phyloP scores from a whole-genome alignment of 2,888 invertebrate genomes.

The Drosophila prolongata region DNA sequence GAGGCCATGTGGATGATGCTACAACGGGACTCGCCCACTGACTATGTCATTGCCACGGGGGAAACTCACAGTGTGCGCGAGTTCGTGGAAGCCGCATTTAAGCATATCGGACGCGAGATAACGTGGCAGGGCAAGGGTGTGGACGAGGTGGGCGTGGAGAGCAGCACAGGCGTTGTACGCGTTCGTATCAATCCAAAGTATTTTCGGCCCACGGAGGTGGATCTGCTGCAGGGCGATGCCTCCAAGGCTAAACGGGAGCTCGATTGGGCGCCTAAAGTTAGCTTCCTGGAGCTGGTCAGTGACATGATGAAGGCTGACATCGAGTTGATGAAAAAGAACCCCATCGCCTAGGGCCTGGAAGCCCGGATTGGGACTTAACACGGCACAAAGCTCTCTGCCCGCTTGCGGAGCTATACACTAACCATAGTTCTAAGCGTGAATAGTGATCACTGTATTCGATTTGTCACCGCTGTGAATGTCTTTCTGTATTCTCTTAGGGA shows the following conservation, averaged over 20 bases:
- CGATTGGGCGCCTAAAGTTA: slow-evolving; percentile 94
- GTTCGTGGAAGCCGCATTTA: slow-evolving; percentile 97
- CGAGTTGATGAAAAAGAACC: slow-evolving; percentile 95
- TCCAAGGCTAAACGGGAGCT: slow-evolving; percentile 94
- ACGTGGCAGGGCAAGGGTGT: slow-evolving; percentile 95
- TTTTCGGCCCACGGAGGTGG: slow-evolving; percentile 99
- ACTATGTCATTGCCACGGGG: slow-evolving; percentile 99
- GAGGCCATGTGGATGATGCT: slow-evolving; percentile 99
- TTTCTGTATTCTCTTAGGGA: slow-evolving; percentile 53
- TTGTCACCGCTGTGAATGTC: slow-evolving; percentile 29
- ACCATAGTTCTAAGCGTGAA: slow-evolving; percentile 31
- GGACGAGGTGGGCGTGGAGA: slow-evolving; percentile 90
- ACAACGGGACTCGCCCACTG: slow-evolving; percentile 95
- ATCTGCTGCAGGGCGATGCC: slow-evolving; percentile 96
- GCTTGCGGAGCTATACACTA: slow-evolving; percentile 36
- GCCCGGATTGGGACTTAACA: slow-evolving; percentile 23
- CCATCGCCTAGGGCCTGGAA: slow-evolving; percentile 88
- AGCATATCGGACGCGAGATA: slow-evolving; percentile 91
- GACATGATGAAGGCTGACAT: slow-evolving; percentile 98
- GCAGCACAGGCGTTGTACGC: slow-evolving; percentile 89
- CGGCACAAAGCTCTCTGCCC: slow-evolving; percentile 67
- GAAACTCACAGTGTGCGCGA: slow-evolving; percentile 97
- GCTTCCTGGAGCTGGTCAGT: slow-evolving; percentile 92
- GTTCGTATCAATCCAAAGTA: slow-evolving; percentile 96
- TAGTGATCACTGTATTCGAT: slow-evolving; percentile 14